Evolutionary conservation across 2,113 vertebrate genomes (phyloP).

Genomic region (Dissostichus mawsoni): DNA sequence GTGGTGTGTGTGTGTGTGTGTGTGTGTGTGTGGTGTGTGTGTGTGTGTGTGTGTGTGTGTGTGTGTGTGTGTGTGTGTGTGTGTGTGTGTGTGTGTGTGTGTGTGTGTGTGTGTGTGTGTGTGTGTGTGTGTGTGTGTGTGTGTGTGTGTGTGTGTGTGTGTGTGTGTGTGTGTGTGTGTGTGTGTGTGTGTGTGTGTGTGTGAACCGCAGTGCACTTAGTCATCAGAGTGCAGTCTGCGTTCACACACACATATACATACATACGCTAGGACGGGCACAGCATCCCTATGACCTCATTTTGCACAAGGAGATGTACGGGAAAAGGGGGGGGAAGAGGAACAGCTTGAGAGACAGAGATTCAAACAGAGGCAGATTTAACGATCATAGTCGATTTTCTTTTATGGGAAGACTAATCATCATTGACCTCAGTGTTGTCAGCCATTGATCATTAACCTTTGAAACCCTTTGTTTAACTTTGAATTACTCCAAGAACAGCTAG

Average conservation of each 20-base stretch:
- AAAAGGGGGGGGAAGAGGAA: neutral
- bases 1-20: slow-evolving; percentile 7
- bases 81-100: slow-evolving; percentile 1
- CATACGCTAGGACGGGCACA: neutral
- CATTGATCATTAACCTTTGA: slow-evolving; percentile 47
- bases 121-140: slow-evolving; percentile 1
- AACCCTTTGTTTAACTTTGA: slow-evolving; percentile 34
- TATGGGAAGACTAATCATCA: slow-evolving; percentile 17
- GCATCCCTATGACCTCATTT: slow-evolving; percentile 39
- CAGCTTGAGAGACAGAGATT: neutral
- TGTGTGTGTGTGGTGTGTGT: neutral
- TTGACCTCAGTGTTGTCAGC: neutral
- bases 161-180: slow-evolving; percentile 1
- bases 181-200: slow-evolving; percentile 1
- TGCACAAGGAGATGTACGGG: neutral
- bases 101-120: slow-evolving; percentile 1
- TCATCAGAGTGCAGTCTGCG: slow-evolving; percentile 38
- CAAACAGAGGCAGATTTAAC: slow-evolving; percentile 19
- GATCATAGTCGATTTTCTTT: slow-evolving; percentile 7
- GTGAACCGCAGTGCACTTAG: slow-evolving; percentile 46
- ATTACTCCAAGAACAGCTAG: slow-evolving; percentile 30
- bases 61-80: slow-evolving; percentile 1
- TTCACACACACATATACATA: slow-evolving; percentile 8
- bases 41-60: neutral
- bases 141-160: slow-evolving; percentile 3